phyloP scores from a whole-genome alignment of 2,888 invertebrate species.

The Yponomeuta malinellus region DNA sequence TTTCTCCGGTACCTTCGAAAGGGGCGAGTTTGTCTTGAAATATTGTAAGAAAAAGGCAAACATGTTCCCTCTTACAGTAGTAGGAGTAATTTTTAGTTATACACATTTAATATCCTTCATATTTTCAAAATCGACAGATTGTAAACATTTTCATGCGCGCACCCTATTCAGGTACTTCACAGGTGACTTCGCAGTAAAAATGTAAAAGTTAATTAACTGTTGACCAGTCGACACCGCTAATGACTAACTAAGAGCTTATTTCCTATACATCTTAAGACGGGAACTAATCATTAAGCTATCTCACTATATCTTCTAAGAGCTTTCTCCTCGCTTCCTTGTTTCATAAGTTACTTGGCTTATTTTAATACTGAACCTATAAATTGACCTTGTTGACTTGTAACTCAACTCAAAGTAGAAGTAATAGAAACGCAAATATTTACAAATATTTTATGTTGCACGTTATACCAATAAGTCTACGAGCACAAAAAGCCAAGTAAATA shows the following conservation, averaged over 20 bases:
- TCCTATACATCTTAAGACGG: neutral
- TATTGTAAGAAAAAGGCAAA: too few species aligned
- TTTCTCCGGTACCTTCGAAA: neutral
- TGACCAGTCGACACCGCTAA: neutral
- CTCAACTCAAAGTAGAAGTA: neutral
- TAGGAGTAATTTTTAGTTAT: too few species aligned
- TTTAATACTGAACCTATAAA: neutral
- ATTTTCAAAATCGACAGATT: too few species aligned
- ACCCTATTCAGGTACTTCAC: too few species aligned
- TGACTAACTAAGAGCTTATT: neutral
- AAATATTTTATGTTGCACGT: too few species aligned
- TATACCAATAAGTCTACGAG: too few species aligned
- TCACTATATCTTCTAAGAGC: neutral
- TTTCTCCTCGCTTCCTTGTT: neutral
- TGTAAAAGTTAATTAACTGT: too few species aligned
- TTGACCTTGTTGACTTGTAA: neutral
- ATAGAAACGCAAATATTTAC: neutral
- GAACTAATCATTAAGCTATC: neutral
- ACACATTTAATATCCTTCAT: too few species aligned
- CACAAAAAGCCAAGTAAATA: too few species aligned
- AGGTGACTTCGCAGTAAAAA: too few species aligned
- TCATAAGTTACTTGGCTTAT: neutral
- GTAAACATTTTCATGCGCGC: too few species aligned
- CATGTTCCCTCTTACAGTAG: too few species aligned
- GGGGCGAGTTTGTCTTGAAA: neutral